Evolutionary conservation across 2,888 invertebrate species (phyloP).

Genomic region (Acanthosepion lycidas): DNA sequence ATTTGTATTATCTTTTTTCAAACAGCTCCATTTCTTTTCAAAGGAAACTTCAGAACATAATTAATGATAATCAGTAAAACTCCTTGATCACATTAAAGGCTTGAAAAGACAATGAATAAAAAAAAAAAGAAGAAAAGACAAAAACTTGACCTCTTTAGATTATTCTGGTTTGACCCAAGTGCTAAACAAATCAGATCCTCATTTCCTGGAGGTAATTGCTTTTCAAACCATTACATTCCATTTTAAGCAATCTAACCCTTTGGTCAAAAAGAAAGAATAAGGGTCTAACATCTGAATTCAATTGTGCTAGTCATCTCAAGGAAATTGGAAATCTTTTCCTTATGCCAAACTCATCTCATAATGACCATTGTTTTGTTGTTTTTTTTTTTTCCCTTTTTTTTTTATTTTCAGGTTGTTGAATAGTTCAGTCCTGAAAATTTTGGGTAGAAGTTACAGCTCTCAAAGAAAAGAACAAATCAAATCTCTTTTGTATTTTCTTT

Average conservation of each 20-base stretch:
- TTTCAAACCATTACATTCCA: background rate
- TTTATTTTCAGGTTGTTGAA: too few relatives aligned
- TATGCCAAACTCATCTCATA: too few relatives aligned
- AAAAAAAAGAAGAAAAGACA: background rate
- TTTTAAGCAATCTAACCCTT: background rate
- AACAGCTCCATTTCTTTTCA: background rate
- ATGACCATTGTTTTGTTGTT: too few relatives aligned
- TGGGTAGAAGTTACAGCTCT: too few relatives aligned
- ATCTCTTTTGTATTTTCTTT: too few relatives aligned
- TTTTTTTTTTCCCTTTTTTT: too few relatives aligned
- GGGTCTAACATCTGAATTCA: background rate
- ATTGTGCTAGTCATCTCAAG: background rate
- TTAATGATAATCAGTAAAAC: background rate
- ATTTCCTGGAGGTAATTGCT: conserved; percentile 12
- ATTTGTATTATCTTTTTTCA: background rate
- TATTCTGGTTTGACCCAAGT: background rate
- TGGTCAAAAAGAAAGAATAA: background rate
- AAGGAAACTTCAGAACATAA: background rate
- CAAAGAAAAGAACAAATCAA: too few relatives aligned
- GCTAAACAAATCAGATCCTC: background rate
- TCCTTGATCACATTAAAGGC: background rate
- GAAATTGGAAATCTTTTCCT: background rate
- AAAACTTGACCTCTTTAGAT: background rate
- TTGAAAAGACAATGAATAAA: background rate
- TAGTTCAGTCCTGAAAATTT: too few relatives aligned